These are phyloP conservation scores for Pangasius macronema DNA, from an alignment of 2,797 vertebrate species.

Conservation along the genomic window DNA sequence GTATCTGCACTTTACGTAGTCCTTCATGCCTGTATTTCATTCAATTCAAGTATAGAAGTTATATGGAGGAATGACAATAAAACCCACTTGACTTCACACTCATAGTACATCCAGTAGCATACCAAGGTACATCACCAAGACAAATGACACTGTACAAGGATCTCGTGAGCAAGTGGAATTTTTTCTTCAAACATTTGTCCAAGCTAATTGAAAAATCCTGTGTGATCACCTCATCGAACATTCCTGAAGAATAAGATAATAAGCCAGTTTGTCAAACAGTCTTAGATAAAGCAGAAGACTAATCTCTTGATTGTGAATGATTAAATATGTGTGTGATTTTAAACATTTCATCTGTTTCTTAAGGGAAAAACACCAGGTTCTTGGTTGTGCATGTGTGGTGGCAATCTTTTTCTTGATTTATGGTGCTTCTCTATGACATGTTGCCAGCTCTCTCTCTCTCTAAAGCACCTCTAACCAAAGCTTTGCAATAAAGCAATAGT, in stretches of 20 bases:
- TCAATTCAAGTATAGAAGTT: background rate
- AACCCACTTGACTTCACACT: background rate
- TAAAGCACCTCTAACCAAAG: background rate
- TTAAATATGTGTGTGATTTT: conserved; percentile 33
- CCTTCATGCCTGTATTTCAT: background rate
- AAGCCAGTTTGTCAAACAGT: conserved; percentile 17
- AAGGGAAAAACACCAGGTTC: conserved; percentile 5
- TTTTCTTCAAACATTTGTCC: conserved; percentile 41
- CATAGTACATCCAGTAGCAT: conserved; percentile 10
- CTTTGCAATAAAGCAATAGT: background rate
- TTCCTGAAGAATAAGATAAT: conserved; percentile 35
- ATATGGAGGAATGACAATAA: background rate
- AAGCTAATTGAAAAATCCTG: conserved; percentile 35
- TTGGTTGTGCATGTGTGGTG: background rate
- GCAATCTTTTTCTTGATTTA: background rate
- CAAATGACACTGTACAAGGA: conserved; percentile 20
- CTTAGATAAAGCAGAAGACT: conserved; percentile 18
- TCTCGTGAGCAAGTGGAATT: conserved; percentile 33
- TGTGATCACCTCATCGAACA: conserved; percentile 14
- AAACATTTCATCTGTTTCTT: conserved; percentile 29
- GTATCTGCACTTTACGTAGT: background rate
- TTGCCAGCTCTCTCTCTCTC: background rate
- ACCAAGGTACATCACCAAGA: background rate
- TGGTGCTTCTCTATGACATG: background rate
- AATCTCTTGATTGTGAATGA: conserved; percentile 22